phyloP scores from a whole-genome alignment of 1,140 invertebrate genomes.

The Drosophila pseudoananassae region DNA sequence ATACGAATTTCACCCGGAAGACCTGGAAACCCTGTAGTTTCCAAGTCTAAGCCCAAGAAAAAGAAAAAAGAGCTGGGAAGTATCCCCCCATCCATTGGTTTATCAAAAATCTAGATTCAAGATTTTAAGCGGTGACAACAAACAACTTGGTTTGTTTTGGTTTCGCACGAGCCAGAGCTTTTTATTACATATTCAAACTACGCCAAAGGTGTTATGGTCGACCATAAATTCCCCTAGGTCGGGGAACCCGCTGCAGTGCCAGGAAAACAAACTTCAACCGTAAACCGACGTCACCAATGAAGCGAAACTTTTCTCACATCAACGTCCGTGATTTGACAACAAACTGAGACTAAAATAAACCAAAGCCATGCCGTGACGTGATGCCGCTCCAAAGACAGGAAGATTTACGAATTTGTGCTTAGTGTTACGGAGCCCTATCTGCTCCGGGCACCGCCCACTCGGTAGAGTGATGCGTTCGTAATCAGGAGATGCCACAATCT shows the following conservation, averaged over 20 bases:
- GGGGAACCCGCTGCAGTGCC: slow-evolving; percentile 20
- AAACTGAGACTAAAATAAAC: neutral
- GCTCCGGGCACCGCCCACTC: slow-evolving; percentile 17
- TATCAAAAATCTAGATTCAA: too few relatives aligned
- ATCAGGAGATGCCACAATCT: slow-evolving; percentile 19
- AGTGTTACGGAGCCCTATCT: slow-evolving; percentile 27
- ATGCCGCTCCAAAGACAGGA: neutral
- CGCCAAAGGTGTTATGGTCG: slow-evolving; percentile 4
- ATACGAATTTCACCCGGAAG: neutral
- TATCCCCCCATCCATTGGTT: too few relatives aligned
- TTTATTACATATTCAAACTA: slow-evolving; percentile 14
- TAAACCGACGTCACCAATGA: slow-evolving; percentile 10
- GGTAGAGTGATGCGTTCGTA: slow-evolving; percentile 6
- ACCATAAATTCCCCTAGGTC: slow-evolving; percentile 35
- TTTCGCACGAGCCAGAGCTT: slow-evolving; percentile 20
- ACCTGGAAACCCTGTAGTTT: neutral
- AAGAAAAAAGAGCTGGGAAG: too few relatives aligned
- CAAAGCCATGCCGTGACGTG: slow-evolving; percentile 9
- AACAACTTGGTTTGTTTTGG: neutral
- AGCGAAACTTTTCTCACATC: slow-evolving; percentile 7
- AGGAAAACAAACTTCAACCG: neutral
- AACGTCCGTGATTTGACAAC: neutral
- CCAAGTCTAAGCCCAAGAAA: too few relatives aligned
- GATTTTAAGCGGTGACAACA: too few relatives aligned
- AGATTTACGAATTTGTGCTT: slow-evolving; percentile 29